Conservation (phyloP, 2,797 vertebrate genomes). For the Neoniphon sammara region DNA sequence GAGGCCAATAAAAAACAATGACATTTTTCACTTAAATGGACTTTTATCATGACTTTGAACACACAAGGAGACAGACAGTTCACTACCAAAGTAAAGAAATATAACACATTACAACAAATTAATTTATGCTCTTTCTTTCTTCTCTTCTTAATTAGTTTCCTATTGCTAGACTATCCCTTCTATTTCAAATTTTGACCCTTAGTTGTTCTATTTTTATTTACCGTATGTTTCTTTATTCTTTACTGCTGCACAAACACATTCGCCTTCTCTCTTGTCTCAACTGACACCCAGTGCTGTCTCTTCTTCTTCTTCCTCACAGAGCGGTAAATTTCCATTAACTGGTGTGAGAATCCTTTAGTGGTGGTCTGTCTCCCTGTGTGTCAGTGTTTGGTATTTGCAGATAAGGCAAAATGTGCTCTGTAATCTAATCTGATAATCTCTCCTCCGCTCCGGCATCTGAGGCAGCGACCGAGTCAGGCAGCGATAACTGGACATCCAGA, state of each 20-base stretch:
- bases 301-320: slow-evolving; percentile 35
- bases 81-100: no score
- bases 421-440: slow-evolving; percentile 77
- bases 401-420: slow-evolving; percentile 58
- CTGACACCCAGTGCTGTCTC: slow-evolving; percentile 51
- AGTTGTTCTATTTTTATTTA: no score
- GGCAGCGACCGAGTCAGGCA: slow-evolving; percentile 62
- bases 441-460: slow-evolving; percentile 32
- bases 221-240: not conserved
- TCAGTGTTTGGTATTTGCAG: slow-evolving; percentile 71
- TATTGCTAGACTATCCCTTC: not conserved
- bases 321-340: slow-evolving; percentile 36
- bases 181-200: no score
- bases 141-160: not conserved
- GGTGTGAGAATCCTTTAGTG: slow-evolving; percentile 40
- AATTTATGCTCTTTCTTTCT: not conserved
- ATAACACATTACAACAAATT: no score
- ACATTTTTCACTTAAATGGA: no score
- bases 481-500: slow-evolving; percentile 52
- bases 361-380: slow-evolving; percentile 71
- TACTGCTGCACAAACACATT: slow-evolving; percentile 4
- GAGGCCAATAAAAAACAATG: no score
- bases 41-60: no score
- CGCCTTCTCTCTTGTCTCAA: slow-evolving; percentile 3
- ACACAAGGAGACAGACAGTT: no score